These are phyloP conservation scores for Synodontis membranacea DNA, from an alignment of 2,113 vertebrate species.

Conservation along the genomic window DNA sequence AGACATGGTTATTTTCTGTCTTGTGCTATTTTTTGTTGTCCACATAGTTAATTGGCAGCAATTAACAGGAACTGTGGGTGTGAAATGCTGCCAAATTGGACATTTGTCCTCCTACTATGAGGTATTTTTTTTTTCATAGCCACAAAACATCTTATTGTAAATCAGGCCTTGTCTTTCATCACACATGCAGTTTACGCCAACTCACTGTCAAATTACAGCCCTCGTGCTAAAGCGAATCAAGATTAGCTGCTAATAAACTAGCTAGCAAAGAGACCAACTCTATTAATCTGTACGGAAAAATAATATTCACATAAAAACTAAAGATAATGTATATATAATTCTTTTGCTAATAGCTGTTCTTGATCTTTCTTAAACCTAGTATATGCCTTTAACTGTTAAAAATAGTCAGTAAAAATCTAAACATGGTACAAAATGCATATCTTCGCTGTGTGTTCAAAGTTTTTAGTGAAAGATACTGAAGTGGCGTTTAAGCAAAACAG, in stretches of 20 bases:
- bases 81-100: neutral
- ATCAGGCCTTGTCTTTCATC: conserved; percentile 2
- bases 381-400: neutral
- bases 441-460: neutral
- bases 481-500: neutral
- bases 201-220: neutral
- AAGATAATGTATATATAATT: neutral
- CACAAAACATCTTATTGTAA: neutral
- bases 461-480: neutral
- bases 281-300: neutral
- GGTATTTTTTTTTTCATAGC: neutral
- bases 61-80: neutral
- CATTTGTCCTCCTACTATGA: neutral
- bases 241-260: conserved; percentile 10
- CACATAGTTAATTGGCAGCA: neutral
- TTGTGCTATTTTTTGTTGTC: neutral
- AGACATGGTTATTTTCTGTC: neutral
- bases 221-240: neutral
- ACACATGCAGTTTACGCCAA: neutral
- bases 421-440: neutral
- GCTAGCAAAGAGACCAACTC: neutral
- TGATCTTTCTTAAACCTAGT: neutral
- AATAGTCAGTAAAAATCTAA: neutral
- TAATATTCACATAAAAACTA: neutral
- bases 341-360: neutral